Percentiles rank a stretch among this genome's conserved stretches.
Conservation (phyloP, 2,888 invertebrate species). For the Labia minor region DNA sequence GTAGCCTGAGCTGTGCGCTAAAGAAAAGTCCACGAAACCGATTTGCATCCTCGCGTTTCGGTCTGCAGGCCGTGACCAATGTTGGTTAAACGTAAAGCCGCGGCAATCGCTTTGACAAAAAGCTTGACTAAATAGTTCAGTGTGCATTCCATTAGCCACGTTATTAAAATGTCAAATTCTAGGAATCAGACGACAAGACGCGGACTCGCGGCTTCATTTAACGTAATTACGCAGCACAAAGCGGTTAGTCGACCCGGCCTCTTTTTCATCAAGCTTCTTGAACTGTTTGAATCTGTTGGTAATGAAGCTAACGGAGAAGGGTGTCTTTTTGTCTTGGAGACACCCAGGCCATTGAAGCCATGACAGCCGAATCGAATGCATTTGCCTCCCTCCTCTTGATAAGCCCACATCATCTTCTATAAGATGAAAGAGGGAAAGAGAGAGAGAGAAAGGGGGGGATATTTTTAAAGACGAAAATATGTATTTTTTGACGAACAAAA, state of each 20-base stretch:
- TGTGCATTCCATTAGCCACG: conserved; percentile 13
- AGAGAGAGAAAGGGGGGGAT: too few relatives aligned
- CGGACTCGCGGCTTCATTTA: conserved; percentile 2
- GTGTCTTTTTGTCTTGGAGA: conserved; percentile 5
- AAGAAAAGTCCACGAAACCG: neutral
- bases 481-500: neutral
- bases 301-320: neutral
- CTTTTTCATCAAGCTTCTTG: neutral
- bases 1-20: too few relatives aligned
- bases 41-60: neutral
- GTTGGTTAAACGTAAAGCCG: neutral
- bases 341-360: neutral
- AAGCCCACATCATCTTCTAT: neutral
- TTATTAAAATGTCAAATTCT: conserved; percentile 13
- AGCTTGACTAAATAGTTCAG: neutral
- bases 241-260: neutral
- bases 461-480: too few relatives aligned
- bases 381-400: neutral
- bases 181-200: neutral
- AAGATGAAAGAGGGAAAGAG: too few relatives aligned
- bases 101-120: conserved; percentile 13
- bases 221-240: conserved; percentile 13
- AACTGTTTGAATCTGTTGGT: neutral
- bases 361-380: neutral
- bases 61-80: neutral